Base-by-base conservation (phyloP, 2,888 invertebrate species). In the Troglohyphantes excavatus region DNA sequence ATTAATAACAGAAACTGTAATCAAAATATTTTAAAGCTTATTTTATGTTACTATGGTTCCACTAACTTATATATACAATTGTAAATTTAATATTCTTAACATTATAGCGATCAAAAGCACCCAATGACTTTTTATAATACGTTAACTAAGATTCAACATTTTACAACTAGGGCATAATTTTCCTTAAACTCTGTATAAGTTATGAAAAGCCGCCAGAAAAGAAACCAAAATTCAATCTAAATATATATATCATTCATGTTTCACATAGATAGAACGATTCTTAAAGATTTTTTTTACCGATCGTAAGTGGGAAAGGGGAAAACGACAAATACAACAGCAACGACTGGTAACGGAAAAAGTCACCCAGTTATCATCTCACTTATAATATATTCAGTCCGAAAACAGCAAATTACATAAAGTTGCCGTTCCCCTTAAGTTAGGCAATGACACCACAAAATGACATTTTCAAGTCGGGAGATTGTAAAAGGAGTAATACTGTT, bases 251-350 rank as follows among this genome's bases (percentile, higher is more conserved):
- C 61, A 79, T 72, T 29, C 63, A 86, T 78, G 29, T 85, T 26
- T 67, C 46, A 86, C 29, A 65, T 53, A 33, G 65, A 76, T 73
- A 81, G 79, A 46, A 81, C 23, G 27, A 39, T 72, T 72, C 21
- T 59, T 79, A 70, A 23, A 87, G 23, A 68, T 59, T 29, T 79
- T 78, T 87, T 39, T 53, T 53, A 7, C 39, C 39, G 53, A 53
- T 53, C 53, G 73, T 68, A 19, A 46, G 11, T 17, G 65, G 29
- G 46, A 29, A 53, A 19, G 23, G 72, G 78, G 70, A 21, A 70
- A 78, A 46, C 65, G 53, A 67, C 67, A 70, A 78, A 70, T 81
- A 79, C 79, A 87, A 81, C 87, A 79, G 33, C 73, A 87, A 87
- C 65, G 46, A 73, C 72, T 46, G 23, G 65, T 79, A 78, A 72